A percentile compares a stretch with the other conserved stretches of the same genome.
Evolutionary conservation across 2,113 vertebrate species (phyloP).

Genomic region (Ciconia stormi): DNA sequence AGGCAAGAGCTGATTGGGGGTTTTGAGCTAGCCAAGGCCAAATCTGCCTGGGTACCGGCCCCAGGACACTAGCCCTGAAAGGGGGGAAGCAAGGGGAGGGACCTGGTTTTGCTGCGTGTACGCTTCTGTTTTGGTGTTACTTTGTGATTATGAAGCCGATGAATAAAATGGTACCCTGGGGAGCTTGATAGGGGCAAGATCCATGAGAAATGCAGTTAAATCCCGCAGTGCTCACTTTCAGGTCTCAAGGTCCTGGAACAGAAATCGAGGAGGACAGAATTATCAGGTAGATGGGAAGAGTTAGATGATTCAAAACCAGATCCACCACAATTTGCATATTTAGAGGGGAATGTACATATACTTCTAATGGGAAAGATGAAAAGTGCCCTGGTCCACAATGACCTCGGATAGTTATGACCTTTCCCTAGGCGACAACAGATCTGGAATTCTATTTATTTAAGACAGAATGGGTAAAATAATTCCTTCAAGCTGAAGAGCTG

Average conservation of each 20-base stretch:
- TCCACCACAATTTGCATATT: neutral
- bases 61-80: neutral
- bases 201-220: neutral
- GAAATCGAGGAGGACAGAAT: neutral
- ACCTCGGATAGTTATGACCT: neutral
- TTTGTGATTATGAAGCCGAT: neutral
- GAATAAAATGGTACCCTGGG: neutral
- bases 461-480: neutral
- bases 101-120: neutral
- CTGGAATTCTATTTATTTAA: neutral
- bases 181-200: neutral
- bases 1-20: neutral
- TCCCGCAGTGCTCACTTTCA: rapidly evolving
- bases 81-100: neutral
- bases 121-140: neutral
- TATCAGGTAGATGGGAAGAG: neutral
- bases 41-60: neutral
- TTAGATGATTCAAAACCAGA: neutral
- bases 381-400: neutral
- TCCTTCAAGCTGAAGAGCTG: neutral
- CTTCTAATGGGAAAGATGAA: neutral
- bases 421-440: neutral
- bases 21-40: neutral
- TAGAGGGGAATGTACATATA: neutral
- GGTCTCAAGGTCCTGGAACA: neutral